A percentile compares a stretch with the other conserved stretches of the same genome.
phyloP scores from a whole-genome alignment of 92 coral and sea anemone genomes.

The Epizoanthus stellaris region DNA sequence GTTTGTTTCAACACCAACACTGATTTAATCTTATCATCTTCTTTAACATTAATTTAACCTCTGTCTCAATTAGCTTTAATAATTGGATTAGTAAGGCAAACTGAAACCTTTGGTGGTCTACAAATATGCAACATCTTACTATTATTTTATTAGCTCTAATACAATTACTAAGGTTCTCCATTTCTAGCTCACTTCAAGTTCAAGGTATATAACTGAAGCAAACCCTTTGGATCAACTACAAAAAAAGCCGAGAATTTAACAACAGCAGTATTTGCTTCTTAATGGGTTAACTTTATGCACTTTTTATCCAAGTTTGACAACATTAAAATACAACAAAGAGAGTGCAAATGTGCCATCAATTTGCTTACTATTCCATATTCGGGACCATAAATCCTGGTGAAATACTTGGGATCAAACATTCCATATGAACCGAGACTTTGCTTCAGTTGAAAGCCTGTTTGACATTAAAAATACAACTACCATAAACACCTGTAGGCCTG shows the following conservation, averaged over 20 bases:
- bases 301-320: slow-evolving; percentile 35
- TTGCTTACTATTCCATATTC: slow-evolving; percentile 52
- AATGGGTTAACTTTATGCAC: slow-evolving; percentile 32
- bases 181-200: slow-evolving; percentile 20
- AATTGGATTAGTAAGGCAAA: slow-evolving; percentile 32
- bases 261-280: slow-evolving; percentile 26
- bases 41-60: slow-evolving; percentile 10
- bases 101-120: slow-evolving; percentile 21
- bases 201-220: neutral
- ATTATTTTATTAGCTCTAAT: slow-evolving; percentile 1
- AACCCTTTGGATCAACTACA: slow-evolving; percentile 2
- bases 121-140: slow-evolving; percentile 27
- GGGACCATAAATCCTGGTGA: slow-evolving; percentile 50
- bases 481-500: slow-evolving; percentile 18
- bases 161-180: neutral
- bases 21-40: neutral
- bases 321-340: neutral
- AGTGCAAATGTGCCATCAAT: slow-evolving; percentile 47
- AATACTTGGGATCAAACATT: slow-evolving; percentile 50
- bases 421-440: slow-evolving; percentile 48
- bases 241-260: slow-evolving; percentile 29
- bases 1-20: neutral
- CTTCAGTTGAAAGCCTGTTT: slow-evolving; percentile 51
- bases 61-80: slow-evolving; percentile 26
- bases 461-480: slow-evolving; percentile 33